These are phyloP conservation scores for Diabrotica virgifera DNA, from an alignment of 1,140 invertebrate species.

Conservation along the genomic window DNA sequence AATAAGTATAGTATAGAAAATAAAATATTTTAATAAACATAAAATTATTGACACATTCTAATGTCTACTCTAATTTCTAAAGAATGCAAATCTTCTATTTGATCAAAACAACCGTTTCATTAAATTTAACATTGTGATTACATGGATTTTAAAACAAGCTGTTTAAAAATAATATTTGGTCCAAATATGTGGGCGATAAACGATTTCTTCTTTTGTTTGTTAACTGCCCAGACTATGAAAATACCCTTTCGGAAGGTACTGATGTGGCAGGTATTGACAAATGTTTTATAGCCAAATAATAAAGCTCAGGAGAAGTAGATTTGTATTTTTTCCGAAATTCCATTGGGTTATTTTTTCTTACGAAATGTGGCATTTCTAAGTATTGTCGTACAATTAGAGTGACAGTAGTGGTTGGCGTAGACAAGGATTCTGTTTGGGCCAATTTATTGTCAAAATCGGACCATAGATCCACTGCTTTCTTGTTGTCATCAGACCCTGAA, in stretches of 20 bases:
- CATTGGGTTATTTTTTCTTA: constrained; percentile 28
- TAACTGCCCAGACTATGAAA: constrained; percentile 19
- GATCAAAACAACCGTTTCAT: too few relatives aligned
- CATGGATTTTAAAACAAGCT: too few relatives aligned
- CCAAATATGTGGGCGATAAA: too few relatives aligned
- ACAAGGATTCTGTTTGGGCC: background rate
- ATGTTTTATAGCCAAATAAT: constrained; percentile 32
- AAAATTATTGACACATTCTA: too few relatives aligned
- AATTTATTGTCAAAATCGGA: constrained; percentile 23
- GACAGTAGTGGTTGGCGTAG: constrained; percentile 4
- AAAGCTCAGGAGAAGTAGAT: constrained; percentile 23
- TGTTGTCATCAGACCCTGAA: background rate
- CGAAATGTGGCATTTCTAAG: constrained; percentile 27
- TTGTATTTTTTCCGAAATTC: constrained; percentile 25
- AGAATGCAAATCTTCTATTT: too few relatives aligned
- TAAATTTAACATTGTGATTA: too few relatives aligned
- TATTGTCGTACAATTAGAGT: constrained; percentile 12
- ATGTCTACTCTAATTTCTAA: too few relatives aligned
- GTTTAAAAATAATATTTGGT: too few relatives aligned
- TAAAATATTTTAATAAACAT: too few relatives aligned
- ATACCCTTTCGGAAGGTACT: too few relatives aligned
- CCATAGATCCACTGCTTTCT: constrained; percentile 10
- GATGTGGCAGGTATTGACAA: constrained; percentile 6
- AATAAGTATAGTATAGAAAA: too few relatives aligned
- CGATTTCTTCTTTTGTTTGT: constrained; percentile 33